A percentile compares a stretch with the other conserved stretches of the same genome.
These are phyloP conservation scores for Gouania willdenowi DNA, from an alignment of 2,797 vertebrate genomes.

Conservation along the genomic window DNA sequence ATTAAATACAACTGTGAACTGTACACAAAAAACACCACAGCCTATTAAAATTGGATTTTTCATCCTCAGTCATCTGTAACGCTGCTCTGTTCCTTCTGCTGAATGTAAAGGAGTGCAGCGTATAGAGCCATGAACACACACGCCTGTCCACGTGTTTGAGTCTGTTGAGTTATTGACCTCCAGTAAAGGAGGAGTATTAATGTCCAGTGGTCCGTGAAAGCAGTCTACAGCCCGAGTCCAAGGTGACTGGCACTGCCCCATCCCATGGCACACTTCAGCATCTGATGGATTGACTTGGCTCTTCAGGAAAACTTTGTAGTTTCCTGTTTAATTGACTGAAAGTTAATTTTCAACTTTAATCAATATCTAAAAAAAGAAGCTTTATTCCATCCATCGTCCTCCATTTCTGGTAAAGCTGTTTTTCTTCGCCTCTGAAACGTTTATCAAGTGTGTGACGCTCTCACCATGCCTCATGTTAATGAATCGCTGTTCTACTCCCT, in stretches of 20 bases:
- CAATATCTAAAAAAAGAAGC: neutral
- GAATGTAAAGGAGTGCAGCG: constrained; percentile 30
- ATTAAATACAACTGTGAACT: constrained; percentile 14
- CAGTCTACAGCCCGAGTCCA: constrained; percentile 59
- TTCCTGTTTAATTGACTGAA: neutral
- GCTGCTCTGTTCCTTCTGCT: constrained; percentile 7
- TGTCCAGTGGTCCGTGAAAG: constrained; percentile 66
- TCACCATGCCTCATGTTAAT: constrained; percentile 51
- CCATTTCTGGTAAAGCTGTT: constrained; percentile 33
- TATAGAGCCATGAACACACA: neutral
- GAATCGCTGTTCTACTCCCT: constrained; percentile 43
- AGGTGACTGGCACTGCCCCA: constrained; percentile 66
- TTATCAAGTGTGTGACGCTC: constrained; percentile 40
- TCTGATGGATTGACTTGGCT: constrained; percentile 65
- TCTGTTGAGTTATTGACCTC: constrained; percentile 62
- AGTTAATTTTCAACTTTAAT: neutral
- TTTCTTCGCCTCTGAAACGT: constrained; percentile 43
- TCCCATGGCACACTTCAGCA: constrained; percentile 51
- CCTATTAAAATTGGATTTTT: constrained; percentile 41
- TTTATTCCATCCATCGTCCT: constrained; percentile 19
- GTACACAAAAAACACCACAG: constrained; percentile 18
- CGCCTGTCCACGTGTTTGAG: constrained; percentile 44
- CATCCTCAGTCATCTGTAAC: constrained; percentile 20
- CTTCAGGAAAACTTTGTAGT: constrained; percentile 31
- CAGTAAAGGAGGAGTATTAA: constrained; percentile 60